phyloP scores from a whole-genome alignment of 1,140 invertebrate genomes.

The Drosophila prosaltans region DNA sequence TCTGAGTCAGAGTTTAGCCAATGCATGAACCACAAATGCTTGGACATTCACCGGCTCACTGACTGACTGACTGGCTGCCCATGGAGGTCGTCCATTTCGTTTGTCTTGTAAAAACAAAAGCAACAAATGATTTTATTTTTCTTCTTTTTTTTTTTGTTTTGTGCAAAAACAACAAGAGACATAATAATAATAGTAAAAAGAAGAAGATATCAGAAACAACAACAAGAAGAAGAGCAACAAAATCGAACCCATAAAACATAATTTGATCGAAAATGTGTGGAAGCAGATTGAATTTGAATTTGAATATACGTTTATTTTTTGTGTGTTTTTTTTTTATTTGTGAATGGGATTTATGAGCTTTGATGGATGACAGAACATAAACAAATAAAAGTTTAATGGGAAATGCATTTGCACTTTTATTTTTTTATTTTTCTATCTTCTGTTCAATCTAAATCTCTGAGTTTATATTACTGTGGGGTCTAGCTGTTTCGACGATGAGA shows the following conservation, averaged over 20 bases:
- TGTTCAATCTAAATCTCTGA: too few species aligned
- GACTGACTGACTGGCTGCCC: too few species aligned
- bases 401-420: constrained; percentile 7
- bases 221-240: constrained; percentile 26
- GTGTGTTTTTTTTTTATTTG: background rate
- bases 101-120: background rate
- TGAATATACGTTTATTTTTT: constrained; percentile 31
- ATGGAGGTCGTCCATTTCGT: constrained; percentile 48
- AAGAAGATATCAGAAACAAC: constrained; percentile 39
- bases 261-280: constrained; percentile 35
- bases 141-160: background rate
- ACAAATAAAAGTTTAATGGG: constrained; percentile 33
- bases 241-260: constrained; percentile 64
- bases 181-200: background rate
- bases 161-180: background rate
- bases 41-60: constrained; percentile 43
- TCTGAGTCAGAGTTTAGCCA: constrained; percentile 49
- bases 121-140: background rate
- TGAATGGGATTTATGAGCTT: constrained; percentile 47
- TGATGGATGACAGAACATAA: constrained; percentile 42
- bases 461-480: too few species aligned
- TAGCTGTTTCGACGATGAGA: background rate
- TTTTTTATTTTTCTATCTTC: background rate
- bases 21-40: constrained; percentile 12
- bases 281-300: constrained; percentile 23